A percentile compares a stretch with the other conserved stretches of the same genome.
Conservation (phyloP, 2,888 invertebrate species). For the Eremobia ochroleuca region DNA sequence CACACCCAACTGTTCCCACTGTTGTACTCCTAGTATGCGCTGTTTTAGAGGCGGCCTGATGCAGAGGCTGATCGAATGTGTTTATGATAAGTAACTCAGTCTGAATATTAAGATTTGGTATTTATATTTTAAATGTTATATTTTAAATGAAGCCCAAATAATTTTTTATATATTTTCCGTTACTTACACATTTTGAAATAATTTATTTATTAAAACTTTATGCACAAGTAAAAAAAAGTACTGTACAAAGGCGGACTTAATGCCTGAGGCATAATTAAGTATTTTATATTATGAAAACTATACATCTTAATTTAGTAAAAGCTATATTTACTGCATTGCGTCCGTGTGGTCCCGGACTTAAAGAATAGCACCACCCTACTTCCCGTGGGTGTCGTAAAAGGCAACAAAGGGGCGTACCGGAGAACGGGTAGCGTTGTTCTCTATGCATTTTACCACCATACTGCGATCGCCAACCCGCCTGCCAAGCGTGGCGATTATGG, state of each 20-base stretch:
- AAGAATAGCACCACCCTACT: no score
- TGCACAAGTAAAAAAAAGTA: no score
- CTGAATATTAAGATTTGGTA: background rate
- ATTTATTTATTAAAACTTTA: no score
- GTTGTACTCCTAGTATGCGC: conserved; percentile 64
- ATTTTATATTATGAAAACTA: background rate
- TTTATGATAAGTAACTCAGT: background rate
- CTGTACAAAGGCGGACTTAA: no score
- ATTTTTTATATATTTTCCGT: background rate
- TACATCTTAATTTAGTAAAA: background rate
- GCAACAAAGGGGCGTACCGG: no score
- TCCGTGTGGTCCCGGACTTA: no score
- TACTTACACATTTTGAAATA: background rate
- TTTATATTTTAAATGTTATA: background rate
- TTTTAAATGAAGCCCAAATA: background rate
- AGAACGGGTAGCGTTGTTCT: no score
- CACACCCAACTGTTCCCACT: conserved; percentile 79
- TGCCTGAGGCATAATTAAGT: no score
- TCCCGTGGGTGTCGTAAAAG: no score
- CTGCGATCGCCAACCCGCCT: no score
- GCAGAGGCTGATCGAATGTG: background rate
- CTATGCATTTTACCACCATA: no score
- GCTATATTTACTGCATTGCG: background rate
- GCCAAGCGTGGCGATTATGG: no score
- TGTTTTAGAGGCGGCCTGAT: conserved; percentile 37